These are phyloP conservation scores for Mobula birostris DNA, from an alignment of 2,113 vertebrate species.

Conservation along the genomic window DNA sequence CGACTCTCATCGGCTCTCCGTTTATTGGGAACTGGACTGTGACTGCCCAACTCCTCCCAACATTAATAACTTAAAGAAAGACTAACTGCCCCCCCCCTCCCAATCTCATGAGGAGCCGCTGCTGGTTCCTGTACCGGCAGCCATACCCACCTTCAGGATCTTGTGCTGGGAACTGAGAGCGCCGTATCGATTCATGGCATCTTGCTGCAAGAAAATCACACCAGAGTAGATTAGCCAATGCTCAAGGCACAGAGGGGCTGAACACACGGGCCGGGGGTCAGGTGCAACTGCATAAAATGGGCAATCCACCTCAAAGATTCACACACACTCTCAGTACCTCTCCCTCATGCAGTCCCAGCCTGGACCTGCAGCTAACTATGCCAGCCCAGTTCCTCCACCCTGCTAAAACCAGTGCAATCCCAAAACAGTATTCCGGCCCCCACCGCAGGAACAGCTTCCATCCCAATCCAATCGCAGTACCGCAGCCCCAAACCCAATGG, in stretches of 20 bases:
- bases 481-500: neutral
- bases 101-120: neutral
- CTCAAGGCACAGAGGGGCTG: neutral
- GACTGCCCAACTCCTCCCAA: no score
- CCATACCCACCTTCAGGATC: conserved; percentile 56
- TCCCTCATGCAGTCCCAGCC: neutral
- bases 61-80: neutral
- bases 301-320: no score
- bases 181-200: conserved; percentile 60
- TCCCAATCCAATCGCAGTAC: neutral
- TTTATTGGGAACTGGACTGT: neutral
- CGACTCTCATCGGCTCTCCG: neutral
- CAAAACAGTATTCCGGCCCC: neutral
- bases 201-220: conserved; percentile 51
- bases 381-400: no score
- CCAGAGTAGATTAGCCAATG: neutral
- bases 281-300: no score
- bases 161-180: conserved; percentile 60
- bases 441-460: neutral
- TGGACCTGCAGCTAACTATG: neutral
- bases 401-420: neutral
- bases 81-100: neutral
- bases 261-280: no score
- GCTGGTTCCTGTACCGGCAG: no score
- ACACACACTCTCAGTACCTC: neutral